Evolutionary conservation across 2,797 vertebrate species (phyloP), one percentile per base, ranked within the genome.

Genomic region (Acestrorhynchus altus): DNA sequence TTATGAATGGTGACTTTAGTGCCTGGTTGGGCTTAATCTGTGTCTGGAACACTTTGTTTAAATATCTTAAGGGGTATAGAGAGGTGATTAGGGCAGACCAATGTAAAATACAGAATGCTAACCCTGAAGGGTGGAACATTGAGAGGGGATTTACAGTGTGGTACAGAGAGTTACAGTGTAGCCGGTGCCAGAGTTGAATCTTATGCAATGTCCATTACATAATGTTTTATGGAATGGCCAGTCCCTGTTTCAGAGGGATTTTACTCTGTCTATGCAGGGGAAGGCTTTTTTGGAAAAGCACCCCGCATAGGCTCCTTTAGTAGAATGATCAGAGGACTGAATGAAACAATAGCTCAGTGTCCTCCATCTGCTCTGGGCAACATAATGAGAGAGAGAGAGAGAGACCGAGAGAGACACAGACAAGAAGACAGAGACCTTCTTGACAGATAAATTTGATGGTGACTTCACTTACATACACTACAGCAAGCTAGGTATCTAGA

Each of bases 31-130:
- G 26, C 35, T 44, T 52, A 52, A 28, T 40, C 31, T 40, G 6
- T 54, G 11, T 16, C 31, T 71, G n/a, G 18, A 22, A 44, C 16
- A 24, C 28, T 59, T 18, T 24, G 22, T 24, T 31, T 24, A 59
- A 64, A 72, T 72, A 22, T 39, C 69, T 40, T 52, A 52, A 20
- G 42, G 31, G 20, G 60, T 52, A 18, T 4, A 31, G 51, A 18
- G 16, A 10, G 18, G 71, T 79, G 71, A 68, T 40, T 52, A 59
- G 70, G 56, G 46, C 56, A 67, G 26, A 61, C 15, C 47, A 8
- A 26, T 13, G 46, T 69, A 11, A 31, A 31, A 73, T 84, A 84
- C 84, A 85, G 84, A 74, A 77, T 71, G 81, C 78, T 74, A 82
- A 86, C 85, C 83, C 70, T 75, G 79, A 59, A 31, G 56, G 56